Evolutionary conservation across 1,140 invertebrate species (phyloP).

Genomic region (Pogonus chalceus): DNA sequence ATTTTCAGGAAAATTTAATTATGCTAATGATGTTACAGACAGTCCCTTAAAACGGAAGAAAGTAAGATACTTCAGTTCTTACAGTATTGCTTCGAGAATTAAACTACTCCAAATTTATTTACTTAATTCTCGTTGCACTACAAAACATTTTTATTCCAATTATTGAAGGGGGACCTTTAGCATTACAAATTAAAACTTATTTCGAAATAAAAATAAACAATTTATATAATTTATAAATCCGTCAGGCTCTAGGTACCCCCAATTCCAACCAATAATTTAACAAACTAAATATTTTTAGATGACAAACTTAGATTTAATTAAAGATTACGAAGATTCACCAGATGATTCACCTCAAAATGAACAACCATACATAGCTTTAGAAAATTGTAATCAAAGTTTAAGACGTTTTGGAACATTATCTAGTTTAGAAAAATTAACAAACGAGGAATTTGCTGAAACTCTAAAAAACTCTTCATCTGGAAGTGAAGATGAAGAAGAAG

Average conservation of each 20-base stretch:
- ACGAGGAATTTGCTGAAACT: slow-evolving; percentile 46
- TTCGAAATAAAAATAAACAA: background rate
- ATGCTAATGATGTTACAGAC: background rate
- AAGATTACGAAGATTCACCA: slow-evolving; percentile 36
- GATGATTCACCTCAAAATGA: slow-evolving; percentile 46
- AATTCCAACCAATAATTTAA: slow-evolving; percentile 9
- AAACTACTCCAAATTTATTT: no score
- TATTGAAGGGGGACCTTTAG: no score
- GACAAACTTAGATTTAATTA: slow-evolving; percentile 12
- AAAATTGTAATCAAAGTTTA: slow-evolving; percentile 37
- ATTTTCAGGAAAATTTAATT: background rate
- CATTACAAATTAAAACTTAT: no score
- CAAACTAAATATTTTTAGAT: slow-evolving; percentile 24
- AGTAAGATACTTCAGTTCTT: no score
- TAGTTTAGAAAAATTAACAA: slow-evolving; percentile 55
- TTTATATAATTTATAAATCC: no score
- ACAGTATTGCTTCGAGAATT: no score
- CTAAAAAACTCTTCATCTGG: slow-evolving; percentile 23
- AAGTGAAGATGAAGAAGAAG: slow-evolving; percentile 37
- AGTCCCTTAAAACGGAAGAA: background rate
- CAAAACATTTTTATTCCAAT: no score
- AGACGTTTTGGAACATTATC: slow-evolving; percentile 63
- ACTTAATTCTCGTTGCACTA: no score
- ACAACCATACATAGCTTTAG: slow-evolving; percentile 43
- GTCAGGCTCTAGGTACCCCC: no score